Conservation (phyloP, 2,797 vertebrate genomes). For the Cossypha caffra region DNA sequence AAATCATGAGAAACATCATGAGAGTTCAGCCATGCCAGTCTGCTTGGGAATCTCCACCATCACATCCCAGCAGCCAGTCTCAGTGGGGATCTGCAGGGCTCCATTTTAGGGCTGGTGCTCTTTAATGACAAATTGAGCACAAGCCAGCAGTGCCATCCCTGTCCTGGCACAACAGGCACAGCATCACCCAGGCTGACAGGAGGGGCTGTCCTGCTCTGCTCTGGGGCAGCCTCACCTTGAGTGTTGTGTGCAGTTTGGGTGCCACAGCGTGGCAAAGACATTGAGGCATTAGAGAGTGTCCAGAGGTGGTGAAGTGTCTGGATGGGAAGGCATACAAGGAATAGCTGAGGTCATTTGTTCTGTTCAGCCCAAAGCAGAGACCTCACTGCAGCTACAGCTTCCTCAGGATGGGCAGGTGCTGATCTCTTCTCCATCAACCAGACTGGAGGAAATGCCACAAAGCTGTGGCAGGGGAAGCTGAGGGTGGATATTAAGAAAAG, state of each 20-base stretch:
- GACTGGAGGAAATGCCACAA: accelerated
- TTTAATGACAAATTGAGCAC: accelerated
- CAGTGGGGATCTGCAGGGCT: neutral
- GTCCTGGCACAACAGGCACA: no score
- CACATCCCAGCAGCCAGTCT: neutral
- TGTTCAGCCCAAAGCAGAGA: neutral
- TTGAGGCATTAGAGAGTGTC: no score
- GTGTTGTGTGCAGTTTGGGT: neutral
- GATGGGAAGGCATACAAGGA: no score
- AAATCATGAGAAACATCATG: accelerated
- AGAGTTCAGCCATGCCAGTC: neutral
- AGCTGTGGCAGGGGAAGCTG: neutral
- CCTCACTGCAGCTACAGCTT: neutral
- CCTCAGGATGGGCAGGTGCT: neutral
- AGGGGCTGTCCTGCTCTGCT: accelerated
- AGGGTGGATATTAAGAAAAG: no score
- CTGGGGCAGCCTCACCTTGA: neutral
- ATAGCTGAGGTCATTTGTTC: neutral
- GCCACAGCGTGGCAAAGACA: accelerated
- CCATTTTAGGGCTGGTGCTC: neutral
- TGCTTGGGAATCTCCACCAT: neutral
- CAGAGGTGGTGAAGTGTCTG: neutral
- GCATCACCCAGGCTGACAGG: neutral
- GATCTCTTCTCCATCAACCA: accelerated
- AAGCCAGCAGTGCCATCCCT: neutral